phyloP scores from a whole-genome alignment of 2,797 vertebrate species.

The Pyrrhura leucotis region DNA sequence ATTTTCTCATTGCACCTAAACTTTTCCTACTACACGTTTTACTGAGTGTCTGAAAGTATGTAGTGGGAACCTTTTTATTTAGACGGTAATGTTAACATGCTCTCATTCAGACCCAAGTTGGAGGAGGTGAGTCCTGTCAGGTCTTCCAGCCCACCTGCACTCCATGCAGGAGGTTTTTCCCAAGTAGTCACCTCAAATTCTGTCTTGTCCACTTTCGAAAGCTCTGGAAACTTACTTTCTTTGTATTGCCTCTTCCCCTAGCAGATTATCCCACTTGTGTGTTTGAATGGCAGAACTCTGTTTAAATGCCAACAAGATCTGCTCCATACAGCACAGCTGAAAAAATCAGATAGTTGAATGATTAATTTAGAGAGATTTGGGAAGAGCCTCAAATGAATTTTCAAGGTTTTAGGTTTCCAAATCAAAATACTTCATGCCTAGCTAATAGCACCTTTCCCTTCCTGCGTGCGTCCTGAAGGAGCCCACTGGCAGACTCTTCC shows the following conservation, averaged over 20 bases:
- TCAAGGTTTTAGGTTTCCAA: neutral
- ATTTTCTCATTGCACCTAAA: neutral
- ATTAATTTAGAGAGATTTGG: neutral
- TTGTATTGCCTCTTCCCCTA: neutral
- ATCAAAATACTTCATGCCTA: neutral
- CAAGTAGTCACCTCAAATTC: neutral
- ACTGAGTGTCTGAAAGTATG: neutral
- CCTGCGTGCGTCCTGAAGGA: neutral
- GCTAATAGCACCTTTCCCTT: neutral
- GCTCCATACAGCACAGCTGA: fast-evolving
- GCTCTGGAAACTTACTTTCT: neutral
- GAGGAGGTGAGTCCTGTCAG: neutral
- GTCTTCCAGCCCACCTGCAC: neutral
- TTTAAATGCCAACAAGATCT: neutral
- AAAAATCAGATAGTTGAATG: neutral
- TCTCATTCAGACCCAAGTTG: neutral
- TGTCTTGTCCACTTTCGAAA: neutral
- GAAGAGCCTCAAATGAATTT: neutral
- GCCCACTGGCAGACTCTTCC: neutral
- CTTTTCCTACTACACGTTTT: neutral
- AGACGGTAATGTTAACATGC: fast-evolving
- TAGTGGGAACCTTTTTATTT: neutral
- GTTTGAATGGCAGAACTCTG: neutral
- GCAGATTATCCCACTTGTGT: neutral
- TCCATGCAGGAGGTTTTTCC: neutral